These are phyloP conservation scores for Tragelaphus imberbis DNA, from an alignment of 2,113 vertebrate species.

Conservation along the genomic window DNA sequence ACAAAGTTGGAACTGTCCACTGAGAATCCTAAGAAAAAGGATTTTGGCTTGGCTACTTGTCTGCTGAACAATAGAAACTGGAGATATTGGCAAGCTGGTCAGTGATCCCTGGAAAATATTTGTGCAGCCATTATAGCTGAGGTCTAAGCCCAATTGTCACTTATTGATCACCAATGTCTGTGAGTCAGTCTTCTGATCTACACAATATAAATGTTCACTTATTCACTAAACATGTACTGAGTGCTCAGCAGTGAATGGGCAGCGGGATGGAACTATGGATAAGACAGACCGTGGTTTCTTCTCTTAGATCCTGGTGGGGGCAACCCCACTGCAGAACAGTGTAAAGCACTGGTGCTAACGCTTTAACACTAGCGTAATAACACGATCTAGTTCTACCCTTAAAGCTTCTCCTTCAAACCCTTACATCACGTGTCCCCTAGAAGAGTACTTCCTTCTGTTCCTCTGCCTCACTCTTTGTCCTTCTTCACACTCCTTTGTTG, in stretches of 20 bases:
- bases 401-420: neutral
- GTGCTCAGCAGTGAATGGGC: too few relatives aligned
- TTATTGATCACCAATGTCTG: neutral
- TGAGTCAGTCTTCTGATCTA: neutral
- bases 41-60: neutral
- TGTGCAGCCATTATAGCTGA: neutral
- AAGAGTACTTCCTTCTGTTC: neutral
- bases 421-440: neutral
- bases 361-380: neutral
- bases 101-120: neutral
- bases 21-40: neutral
- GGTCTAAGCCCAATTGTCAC: neutral
- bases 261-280: neutral
- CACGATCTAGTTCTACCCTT: neutral
- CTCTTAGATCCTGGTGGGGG: neutral
- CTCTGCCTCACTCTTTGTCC: neutral
- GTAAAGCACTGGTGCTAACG: neutral
- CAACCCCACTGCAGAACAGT: neutral
- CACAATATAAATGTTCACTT: neutral
- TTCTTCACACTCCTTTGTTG: neutral
- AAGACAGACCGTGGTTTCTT: neutral
- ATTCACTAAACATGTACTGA: neutral
- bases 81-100: neutral
- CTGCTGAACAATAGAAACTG: neutral
- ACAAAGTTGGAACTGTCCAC: neutral